These are phyloP conservation scores for Drosophila meridiana DNA, from an alignment of 2,888 invertebrate species.

Conservation along the genomic window DNA sequence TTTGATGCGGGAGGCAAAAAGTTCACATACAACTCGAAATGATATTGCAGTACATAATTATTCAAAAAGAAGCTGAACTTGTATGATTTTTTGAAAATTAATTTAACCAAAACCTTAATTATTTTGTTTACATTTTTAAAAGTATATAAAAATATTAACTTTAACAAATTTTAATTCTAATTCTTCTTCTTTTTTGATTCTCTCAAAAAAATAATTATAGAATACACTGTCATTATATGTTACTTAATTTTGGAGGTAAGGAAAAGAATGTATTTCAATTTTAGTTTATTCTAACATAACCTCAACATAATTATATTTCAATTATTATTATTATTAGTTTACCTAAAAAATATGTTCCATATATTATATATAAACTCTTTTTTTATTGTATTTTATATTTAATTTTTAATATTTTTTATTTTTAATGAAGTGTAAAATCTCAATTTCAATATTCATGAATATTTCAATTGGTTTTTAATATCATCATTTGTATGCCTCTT, in stretches of 20 bases:
- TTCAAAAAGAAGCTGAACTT: too few relatives aligned
- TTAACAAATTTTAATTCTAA: not conserved
- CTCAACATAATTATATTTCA: not conserved
- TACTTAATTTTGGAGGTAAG: too few relatives aligned
- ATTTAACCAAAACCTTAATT: too few relatives aligned
- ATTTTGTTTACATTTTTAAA: too few relatives aligned
- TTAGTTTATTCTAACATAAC: not conserved
- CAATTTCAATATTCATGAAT: not conserved
- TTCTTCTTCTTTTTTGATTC: not conserved
- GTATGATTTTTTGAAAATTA: too few relatives aligned
- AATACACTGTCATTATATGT: too few relatives aligned
- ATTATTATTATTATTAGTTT: too few relatives aligned
- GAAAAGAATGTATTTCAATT: too few relatives aligned
- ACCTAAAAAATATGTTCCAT: too few relatives aligned
- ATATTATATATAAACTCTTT: not conserved
- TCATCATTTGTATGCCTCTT: not conserved
- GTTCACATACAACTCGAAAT: constrained; percentile 2
- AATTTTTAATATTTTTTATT: not conserved
- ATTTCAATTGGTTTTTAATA: not conserved
- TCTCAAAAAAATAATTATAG: too few relatives aligned
- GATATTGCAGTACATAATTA: not conserved
- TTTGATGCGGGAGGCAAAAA: constrained; percentile 5
- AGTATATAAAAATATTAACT: not conserved
- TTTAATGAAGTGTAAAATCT: not conserved
- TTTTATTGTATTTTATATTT: not conserved